Evolutionary conservation across 2,113 vertebrate species (phyloP), one percentile per base, ranked within the genome.

Genomic region (Microtus montanus): DNA sequence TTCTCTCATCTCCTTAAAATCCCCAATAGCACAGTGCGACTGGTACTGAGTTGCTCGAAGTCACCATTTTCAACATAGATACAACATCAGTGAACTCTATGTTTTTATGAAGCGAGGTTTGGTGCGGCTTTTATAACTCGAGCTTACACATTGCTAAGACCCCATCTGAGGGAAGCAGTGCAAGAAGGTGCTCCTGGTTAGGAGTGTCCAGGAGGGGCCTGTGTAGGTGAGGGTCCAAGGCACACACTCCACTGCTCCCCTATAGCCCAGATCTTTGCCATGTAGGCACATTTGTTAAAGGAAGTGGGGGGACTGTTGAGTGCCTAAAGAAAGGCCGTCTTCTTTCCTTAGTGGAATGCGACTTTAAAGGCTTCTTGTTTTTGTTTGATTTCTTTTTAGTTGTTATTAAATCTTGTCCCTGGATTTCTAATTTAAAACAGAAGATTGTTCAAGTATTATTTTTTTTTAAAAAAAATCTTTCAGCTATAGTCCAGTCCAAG

Each of bases 221-320:
- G 1, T 24, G 26, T 0, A 26, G 52, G 52, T 2, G 9, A 30
- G 52, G 5, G 10, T 9, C n/a, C 2, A 8, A 4, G 26, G 0
- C 0, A 20, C 1, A 0, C 0, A 1, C 35, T 7, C 5, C 28
- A 79, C 35, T 26, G 52, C 2, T 4, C 19, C 13, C 0, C 0
- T 26, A 0, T 14, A 47, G 64, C 2, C n/a, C 22, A 17, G 12
- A 3, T 22, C 4, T 10, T 7, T 44, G 6, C 14, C 35, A 24
- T 5, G 20, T 0, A 13, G 7, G 0, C 0, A 0, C 1, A 1
- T 3, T 61, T 26, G 2, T 41, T 92, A 47, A 77, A 47, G 63
- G 3, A 26, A 52, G 49, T 14, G 49, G 38, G 7, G 14, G 4
- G 3, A 22, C n/a, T 38, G 7, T 8, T 2, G 2, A 28, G 26